Percentiles rank a stretch among this genome's conserved stretches.
These are phyloP conservation scores for Dendrophyllia cribrosa DNA, from an alignment of 64 coral and sea anemone genomes.

Conservation along the genomic window DNA sequence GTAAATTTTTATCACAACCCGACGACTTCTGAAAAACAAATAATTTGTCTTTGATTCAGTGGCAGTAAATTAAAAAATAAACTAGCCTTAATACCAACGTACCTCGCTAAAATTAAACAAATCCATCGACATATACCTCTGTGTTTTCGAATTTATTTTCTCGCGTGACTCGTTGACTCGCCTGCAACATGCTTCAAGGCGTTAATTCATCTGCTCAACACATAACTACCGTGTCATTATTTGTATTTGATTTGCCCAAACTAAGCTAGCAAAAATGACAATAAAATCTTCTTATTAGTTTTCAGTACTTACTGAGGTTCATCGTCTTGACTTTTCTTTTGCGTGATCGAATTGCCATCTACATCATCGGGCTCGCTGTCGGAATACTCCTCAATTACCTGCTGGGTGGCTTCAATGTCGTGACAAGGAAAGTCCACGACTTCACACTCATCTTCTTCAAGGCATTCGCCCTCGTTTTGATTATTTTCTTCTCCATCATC, in stretches of 20 bases:
- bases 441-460: conserved; percentile 73
- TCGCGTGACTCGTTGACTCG: no score
- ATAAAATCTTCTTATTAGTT: neutral
- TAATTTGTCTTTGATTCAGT: no score
- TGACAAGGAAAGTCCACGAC: conserved; percentile 27
- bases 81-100: no score
- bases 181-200: no score
- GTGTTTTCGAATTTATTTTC: no score
- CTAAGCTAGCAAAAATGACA: neutral
- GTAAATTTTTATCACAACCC: neutral
- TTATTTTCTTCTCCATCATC: neutral
- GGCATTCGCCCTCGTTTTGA: neutral
- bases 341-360: neutral
- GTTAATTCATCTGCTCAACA: no score
- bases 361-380: conserved; percentile 13
- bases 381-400: conserved; percentile 46
- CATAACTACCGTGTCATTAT: no score
- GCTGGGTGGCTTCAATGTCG: conserved; percentile 50
- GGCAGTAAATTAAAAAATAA: no score
- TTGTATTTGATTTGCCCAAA: neutral
- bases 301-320: conserved; percentile 4
- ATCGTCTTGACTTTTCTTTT: neutral
- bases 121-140: no score
- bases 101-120: no score
- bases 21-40: no score